phyloP scores from a whole-genome alignment of 2,113 vertebrate species.

The Galeopterus variegatus region DNA sequence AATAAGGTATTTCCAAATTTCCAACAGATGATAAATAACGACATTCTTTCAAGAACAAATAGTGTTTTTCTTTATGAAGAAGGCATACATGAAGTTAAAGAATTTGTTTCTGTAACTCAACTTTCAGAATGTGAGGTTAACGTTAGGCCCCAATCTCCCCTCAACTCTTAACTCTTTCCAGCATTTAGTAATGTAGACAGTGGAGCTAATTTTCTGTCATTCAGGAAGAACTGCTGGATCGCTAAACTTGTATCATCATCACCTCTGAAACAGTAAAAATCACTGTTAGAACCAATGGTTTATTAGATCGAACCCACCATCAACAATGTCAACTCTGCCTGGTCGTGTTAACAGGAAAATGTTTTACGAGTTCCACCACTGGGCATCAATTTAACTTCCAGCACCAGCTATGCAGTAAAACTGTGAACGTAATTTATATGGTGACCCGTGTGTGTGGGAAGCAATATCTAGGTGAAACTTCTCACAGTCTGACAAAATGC shows the following conservation, averaged over 20 bases:
- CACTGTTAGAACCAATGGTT: conserved; percentile 85
- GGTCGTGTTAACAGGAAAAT: conserved; percentile 86
- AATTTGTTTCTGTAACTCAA: conserved; percentile 36
- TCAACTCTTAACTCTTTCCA: conserved; percentile 65
- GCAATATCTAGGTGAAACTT: conserved; percentile 87
- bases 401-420: conserved; percentile 83
- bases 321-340: conserved; percentile 86
- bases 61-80: conserved; percentile 74
- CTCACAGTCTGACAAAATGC: conserved; percentile 88
- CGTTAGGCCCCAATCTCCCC: conserved; percentile 65
- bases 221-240: conserved; percentile 83
- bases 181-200: conserved; percentile 72
- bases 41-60: conserved; percentile 76
- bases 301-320: conserved; percentile 87
- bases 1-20: conserved; percentile 78
- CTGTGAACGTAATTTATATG: conserved; percentile 85
- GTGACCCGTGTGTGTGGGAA: conserved; percentile 82
- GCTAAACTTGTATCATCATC: conserved; percentile 86
- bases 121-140: conserved; percentile 78
- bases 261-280: conserved; percentile 85
- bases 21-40: conserved; percentile 63
- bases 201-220: conserved; percentile 85
- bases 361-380: conserved; percentile 87
- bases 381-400: conserved; percentile 89
- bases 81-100: conserved; percentile 64